Percentiles rank a stretch among this genome's conserved stretches.
Conservation (phyloP, 2,113 vertebrate species). For the Larimichthys crocea region DNA sequence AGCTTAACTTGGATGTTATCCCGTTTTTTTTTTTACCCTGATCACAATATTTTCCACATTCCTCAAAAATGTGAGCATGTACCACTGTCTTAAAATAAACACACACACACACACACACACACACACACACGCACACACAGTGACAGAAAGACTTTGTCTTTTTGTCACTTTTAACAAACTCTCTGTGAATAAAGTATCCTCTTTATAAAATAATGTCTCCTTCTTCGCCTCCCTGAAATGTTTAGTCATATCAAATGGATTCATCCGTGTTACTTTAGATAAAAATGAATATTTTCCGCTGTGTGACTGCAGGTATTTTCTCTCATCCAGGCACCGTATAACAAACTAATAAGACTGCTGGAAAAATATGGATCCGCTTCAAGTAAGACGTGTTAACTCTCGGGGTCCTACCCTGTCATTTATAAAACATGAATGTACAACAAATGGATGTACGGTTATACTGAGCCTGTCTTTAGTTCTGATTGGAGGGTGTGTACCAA, state of each 20-base stretch:
- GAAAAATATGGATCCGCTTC: conserved; percentile 18
- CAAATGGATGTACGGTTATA: neutral
- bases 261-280: conserved; percentile 15
- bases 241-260: conserved; percentile 18
- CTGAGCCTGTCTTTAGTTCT: conserved; percentile 5
- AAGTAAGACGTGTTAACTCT: conserved; percentile 7
- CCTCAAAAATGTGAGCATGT: conserved; percentile 21
- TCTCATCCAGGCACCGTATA: conserved; percentile 48
- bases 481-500: conserved; percentile 44
- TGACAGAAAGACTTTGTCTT: neutral
- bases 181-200: conserved; percentile 36
- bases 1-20: neutral
- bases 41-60: conserved; percentile 10
- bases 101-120: neutral
- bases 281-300: conserved; percentile 16
- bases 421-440: conserved; percentile 33
- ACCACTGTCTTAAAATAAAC: conserved; percentile 16
- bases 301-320: conserved; percentile 2
- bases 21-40: neutral
- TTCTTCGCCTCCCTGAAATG: conserved; percentile 28
- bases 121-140: neutral
- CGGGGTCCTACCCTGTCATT: conserved; percentile 29
- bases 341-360: conserved; percentile 23
- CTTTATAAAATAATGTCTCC: conserved; percentile 26
- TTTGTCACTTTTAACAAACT: conserved; percentile 5